A percentile compares a stretch with the other conserved stretches of the same genome.
These are phyloP conservation scores for Spodoptera frugiperda DNA, from an alignment of 1,140 invertebrate genomes.

Conservation along the genomic window DNA sequence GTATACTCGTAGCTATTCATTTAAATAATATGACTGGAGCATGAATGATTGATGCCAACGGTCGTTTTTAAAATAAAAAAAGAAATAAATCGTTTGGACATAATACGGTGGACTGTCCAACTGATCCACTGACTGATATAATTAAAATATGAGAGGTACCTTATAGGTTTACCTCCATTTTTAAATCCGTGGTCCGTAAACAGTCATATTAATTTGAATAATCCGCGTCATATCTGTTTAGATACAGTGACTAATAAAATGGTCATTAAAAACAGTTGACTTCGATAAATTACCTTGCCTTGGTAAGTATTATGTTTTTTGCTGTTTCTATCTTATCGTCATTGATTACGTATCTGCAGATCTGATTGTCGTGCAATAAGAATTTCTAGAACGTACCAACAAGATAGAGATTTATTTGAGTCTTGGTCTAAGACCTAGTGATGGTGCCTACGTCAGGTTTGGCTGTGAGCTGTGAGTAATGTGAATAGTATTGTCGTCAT, in stretches of 20 bases:
- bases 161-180: no score
- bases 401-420: slow-evolving; percentile 26
- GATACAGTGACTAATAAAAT: background rate
- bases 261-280: background rate
- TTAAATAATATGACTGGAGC: no score
- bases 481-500: slow-evolving; percentile 34
- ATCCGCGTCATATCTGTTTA: no score
- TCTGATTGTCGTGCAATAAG: slow-evolving; percentile 27
- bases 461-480: slow-evolving; percentile 9
- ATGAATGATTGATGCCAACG: no score
- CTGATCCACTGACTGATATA: no score
- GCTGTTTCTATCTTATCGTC: slow-evolving; percentile 33
- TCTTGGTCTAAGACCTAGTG: background rate
- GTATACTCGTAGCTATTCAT: background rate
- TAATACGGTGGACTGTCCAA: no score
- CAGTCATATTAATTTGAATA: no score
- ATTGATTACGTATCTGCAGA: slow-evolving; percentile 27
- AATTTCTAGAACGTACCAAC: slow-evolving; percentile 32
- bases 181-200: no score
- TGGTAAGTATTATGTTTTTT: background rate
- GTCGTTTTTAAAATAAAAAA: no score
- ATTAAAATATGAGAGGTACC: no score
- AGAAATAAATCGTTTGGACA: no score
- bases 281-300: background rate
- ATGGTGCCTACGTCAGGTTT: background rate